Evolutionary conservation across 2,797 vertebrate genomes (phyloP), one percentile per base, ranked within the genome.

Genomic region (Pseudomugil gertrudae): DNA sequence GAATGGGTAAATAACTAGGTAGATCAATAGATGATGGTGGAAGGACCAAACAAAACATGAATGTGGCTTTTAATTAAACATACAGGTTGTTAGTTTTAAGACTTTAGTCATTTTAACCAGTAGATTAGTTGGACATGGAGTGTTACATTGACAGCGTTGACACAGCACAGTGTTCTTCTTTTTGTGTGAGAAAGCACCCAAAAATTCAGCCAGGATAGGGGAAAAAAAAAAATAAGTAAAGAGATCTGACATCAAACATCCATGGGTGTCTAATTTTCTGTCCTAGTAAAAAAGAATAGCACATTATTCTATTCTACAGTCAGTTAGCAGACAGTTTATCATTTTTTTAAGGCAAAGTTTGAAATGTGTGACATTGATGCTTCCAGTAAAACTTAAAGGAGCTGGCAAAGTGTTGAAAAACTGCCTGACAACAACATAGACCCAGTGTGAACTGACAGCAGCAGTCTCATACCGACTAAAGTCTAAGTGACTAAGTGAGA

Each of bases 401-500:
- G 56, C 30, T 68, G 71, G 50, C 59, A 68, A 59, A 55, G 62
- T 33, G 60, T 24, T 56, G 77, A 59, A 62, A 71, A 76, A 66
- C 69, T 81, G 78, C 80, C 78, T 69, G 74, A 63, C 58, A 38
- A 86, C 80, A 70, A 53, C 52, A 50, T 11, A 30, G 65, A 61
- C 52, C 26, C 55, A 73, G 59, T 70, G 78, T 59, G 66, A 80
- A 60, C 40, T 35, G 35, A 71, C 21, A 56, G 32, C 50, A 33
- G 8, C 36, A 54, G 54, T 47, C 56, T 55, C 19, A 62, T 3
- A 26, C 14, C 2, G 3, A 43, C 56, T 29, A 4, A 55, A 35
- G 30, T n/a, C n/a, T n/a, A n/a, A n/a, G n/a, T n/a, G n/a, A n/a
- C n/a, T n/a, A n/a, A 56, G 40, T 29, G 52, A 48, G 23, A 24